These are phyloP conservation scores for Papilio machaon DNA, from an alignment of 1,140 invertebrate genomes.

Conservation along the genomic window DNA sequence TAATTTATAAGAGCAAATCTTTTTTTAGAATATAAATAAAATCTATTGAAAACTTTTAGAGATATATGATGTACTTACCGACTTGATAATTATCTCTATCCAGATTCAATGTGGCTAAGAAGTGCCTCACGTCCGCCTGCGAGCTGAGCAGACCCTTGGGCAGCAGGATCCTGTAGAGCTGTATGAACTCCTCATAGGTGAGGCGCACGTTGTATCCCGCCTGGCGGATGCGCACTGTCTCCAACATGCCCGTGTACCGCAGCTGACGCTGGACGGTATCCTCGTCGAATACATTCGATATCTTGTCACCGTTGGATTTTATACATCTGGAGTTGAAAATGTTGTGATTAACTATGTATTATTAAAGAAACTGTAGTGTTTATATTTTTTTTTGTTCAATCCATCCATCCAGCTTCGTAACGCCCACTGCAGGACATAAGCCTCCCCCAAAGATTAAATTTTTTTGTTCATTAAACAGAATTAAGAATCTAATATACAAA, in stretches of 20 bases:
- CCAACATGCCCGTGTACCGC: constrained; percentile 97
- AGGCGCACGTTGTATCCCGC: constrained; percentile 97
- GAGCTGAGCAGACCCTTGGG: constrained; percentile 93
- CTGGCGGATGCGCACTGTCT: constrained; percentile 96
- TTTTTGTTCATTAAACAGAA: no score
- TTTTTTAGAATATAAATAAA: no score
- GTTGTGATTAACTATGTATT: no score
- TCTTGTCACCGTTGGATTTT: constrained; percentile 96
- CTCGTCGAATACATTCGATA: constrained; percentile 96
- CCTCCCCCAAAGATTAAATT: no score
- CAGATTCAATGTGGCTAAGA: constrained; percentile 90
- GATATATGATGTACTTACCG: constrained; percentile 79
- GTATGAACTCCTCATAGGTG: constrained; percentile 97
- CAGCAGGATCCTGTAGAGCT: constrained; percentile 94
- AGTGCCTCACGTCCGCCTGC: constrained; percentile 90
- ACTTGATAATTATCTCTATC: constrained; percentile 96
- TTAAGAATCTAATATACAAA: no score
- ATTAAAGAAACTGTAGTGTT: no score
- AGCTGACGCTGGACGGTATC: constrained; percentile 95
- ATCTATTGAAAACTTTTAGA: no score
- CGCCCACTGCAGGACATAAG: no score
- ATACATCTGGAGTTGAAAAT: constrained; percentile 86
- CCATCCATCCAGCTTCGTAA: no score
- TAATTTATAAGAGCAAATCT: no score
- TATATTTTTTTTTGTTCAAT: no score